A percentile compares a stretch with the other conserved stretches of the same genome.
Conservation (phyloP, 64 coral and sea anemone genomes). For the Actinia tenebrosa region DNA sequence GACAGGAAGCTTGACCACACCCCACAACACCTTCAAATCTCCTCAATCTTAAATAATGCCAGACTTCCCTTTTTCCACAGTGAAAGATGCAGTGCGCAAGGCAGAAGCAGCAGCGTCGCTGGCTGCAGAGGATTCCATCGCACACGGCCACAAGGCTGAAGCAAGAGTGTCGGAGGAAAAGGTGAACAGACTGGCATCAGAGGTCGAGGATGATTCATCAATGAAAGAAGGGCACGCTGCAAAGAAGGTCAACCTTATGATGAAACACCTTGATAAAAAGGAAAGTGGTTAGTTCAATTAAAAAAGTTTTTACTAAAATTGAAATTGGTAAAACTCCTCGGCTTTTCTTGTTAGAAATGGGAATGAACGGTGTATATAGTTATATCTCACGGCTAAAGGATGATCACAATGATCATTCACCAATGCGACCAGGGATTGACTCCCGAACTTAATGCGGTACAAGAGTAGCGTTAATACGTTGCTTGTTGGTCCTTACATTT, state of each 20-base stretch:
- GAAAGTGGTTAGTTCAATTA: not conserved
- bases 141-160: conserved; percentile 81
- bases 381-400: no score
- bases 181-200: conserved; percentile 10
- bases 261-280: conserved; percentile 3
- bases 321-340: no score
- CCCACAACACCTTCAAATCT: no score
- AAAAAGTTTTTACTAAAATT: not conserved
- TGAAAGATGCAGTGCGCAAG: conserved; percentile 44
- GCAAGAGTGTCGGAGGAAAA: conserved; percentile 37
- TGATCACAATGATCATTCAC: no score
- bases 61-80: not conserved
- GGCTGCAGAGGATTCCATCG: conserved; percentile 69
- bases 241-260: conserved; percentile 20
- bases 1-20: no score
- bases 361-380: no score
- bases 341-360: no score
- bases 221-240: not conserved
- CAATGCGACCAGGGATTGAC: no score
- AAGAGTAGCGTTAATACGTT: no score
- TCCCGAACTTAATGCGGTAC: no score
- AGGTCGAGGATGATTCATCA: conserved; percentile 4
- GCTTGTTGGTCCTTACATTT: no score
- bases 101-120: conserved; percentile 69
- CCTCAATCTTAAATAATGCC: no score